phyloP scores from a whole-genome alignment of 1,140 invertebrate species.

The Drosophila arawakana region DNA sequence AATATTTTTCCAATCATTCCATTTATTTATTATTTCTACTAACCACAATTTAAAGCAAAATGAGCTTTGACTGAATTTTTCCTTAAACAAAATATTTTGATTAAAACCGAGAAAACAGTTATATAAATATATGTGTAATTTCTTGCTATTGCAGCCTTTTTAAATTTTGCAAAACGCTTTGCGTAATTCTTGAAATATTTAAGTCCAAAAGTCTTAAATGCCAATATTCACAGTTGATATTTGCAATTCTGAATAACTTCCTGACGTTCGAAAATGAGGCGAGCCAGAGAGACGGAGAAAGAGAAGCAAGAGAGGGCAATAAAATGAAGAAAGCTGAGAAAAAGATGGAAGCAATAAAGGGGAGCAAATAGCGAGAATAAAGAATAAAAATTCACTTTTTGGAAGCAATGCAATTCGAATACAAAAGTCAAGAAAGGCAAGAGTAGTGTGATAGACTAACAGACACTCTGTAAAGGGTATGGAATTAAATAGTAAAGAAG shows the following conservation, averaged over 20 bases:
- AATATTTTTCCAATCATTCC: not conserved
- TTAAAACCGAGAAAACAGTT: no score
- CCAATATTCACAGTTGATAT: conserved; percentile 12
- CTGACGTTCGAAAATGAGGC: not conserved
- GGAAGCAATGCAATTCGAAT: conserved; percentile 1
- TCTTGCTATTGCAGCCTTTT: not conserved
- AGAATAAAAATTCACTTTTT: conserved; percentile 12
- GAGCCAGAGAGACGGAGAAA: not conserved
- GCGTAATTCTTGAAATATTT: not conserved
- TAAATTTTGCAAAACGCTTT: not conserved
- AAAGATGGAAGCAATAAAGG: not conserved
- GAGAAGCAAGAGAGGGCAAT: not conserved
- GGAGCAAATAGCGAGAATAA: no score
- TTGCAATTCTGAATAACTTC: not conserved
- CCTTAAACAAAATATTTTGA: no score
- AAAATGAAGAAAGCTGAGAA: not conserved
- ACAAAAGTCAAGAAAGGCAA: not conserved
- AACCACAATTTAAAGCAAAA: no score
- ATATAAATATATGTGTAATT: not conserved
- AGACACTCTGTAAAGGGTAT: not conserved
- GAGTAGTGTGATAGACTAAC: not conserved
- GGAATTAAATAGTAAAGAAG: not conserved
- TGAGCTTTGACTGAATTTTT: no score
- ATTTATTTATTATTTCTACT: not conserved
- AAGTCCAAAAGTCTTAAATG: not conserved